These are phyloP conservation scores for Troilus luridus DNA, from an alignment of 2,888 invertebrate genomes.

Conservation along the genomic window DNA sequence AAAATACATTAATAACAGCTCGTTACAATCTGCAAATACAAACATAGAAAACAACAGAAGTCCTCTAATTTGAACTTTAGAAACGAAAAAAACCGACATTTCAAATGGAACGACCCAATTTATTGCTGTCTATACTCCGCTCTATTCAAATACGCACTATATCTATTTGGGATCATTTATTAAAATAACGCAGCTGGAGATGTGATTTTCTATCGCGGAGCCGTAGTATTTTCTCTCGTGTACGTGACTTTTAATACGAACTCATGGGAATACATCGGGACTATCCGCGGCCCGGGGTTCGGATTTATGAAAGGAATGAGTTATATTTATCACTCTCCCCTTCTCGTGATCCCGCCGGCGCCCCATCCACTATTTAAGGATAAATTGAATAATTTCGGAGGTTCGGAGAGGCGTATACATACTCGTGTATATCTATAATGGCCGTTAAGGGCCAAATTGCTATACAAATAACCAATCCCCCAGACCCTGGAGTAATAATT, in stretches of 20 bases:
- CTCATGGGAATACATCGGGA: constrained; percentile 31
- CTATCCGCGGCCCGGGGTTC: background rate
- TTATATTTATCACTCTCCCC: constrained; percentile 18
- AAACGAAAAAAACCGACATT: too few species aligned
- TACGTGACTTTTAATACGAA: constrained; percentile 53
- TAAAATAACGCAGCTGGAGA: background rate
- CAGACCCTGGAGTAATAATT: background rate
- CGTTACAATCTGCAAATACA: too few species aligned
- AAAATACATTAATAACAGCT: too few species aligned
- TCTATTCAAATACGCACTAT: too few species aligned
- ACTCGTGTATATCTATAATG: background rate
- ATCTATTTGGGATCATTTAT: background rate
- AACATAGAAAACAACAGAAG: too few species aligned
- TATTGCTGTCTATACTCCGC: too few species aligned
- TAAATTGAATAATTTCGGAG: constrained; percentile 45
- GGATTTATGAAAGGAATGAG: constrained; percentile 47
- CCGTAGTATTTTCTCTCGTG: background rate
- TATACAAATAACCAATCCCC: background rate
- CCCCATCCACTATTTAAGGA: background rate
- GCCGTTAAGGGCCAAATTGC: constrained; percentile 2
- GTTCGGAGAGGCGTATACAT: background rate
- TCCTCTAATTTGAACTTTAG: too few species aligned
- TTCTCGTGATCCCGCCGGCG: background rate
- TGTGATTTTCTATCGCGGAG: background rate
- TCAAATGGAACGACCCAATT: too few species aligned